These are phyloP conservation scores for Tortrix viridana DNA, from an alignment of 2,888 invertebrate genomes.

Conservation along the genomic window DNA sequence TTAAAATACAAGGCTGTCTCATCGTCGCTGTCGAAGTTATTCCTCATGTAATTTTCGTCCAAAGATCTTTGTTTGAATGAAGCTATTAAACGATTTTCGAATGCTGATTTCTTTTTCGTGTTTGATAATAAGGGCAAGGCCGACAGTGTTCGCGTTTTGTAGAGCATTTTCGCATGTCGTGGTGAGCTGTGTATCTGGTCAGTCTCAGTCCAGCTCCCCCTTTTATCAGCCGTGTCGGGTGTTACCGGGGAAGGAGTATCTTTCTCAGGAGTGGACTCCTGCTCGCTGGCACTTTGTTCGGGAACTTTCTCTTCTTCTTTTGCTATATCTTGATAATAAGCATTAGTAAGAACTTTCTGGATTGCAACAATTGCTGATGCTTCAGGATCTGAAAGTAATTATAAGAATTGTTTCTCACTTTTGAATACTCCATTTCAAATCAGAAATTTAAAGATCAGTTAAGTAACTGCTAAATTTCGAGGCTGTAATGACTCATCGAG, in stretches of 20 bases:
- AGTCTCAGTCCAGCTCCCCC: conserved; percentile 64
- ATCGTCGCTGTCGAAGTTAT: conserved; percentile 74
- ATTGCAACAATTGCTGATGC: conserved; percentile 65
- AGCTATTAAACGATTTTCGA: conserved; percentile 68
- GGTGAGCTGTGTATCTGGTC: conserved; percentile 63
- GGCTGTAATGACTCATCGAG: background rate
- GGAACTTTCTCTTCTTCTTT: conserved; percentile 55
- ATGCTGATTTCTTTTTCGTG: conserved; percentile 61
- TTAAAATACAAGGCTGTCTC: conserved; percentile 90
- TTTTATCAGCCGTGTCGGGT: conserved; percentile 59
- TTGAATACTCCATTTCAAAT: background rate
- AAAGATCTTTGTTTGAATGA: conserved; percentile 73
- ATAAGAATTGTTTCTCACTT: background rate
- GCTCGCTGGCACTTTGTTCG: conserved; percentile 59
- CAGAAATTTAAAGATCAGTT: background rate
- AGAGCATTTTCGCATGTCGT: conserved; percentile 72
- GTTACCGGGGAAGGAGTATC: conserved; percentile 64
- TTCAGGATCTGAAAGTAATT: conserved; percentile 67
- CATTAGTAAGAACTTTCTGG: conserved; percentile 60
- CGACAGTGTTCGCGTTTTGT: conserved; percentile 76
- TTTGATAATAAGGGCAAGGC: conserved; percentile 71
- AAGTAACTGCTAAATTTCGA: background rate
- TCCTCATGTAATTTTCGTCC: conserved; percentile 75
- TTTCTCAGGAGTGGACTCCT: conserved; percentile 67
- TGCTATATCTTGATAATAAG: conserved; percentile 46